Evolutionary conservation across 2,888 invertebrate species (phyloP).

Genomic region (Meta bourneti): DNA sequence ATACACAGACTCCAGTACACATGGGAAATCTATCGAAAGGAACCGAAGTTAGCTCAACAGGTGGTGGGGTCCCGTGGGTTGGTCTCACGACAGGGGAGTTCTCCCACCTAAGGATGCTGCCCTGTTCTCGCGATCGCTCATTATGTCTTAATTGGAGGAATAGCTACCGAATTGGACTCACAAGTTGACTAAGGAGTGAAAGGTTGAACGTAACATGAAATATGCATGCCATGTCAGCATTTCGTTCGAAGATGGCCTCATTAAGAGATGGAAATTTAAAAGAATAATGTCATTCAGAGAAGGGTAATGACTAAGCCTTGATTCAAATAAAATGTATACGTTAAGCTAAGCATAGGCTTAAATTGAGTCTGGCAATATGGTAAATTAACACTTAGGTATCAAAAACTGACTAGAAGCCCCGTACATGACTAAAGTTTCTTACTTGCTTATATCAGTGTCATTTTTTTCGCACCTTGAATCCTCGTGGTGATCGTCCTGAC

Average conservation of each 20-base stretch:
- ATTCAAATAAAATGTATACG: background rate
- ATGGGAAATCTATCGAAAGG: too few relatives aligned
- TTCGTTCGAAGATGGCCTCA: background rate
- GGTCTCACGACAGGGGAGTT: too few relatives aligned
- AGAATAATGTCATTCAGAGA: background rate
- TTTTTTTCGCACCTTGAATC: too few relatives aligned
- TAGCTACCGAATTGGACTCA: background rate
- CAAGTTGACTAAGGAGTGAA: background rate
- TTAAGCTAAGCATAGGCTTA: background rate
- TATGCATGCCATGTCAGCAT: background rate
- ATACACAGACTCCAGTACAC: too few relatives aligned
- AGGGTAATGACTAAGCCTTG: background rate
- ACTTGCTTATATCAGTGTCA: too few relatives aligned
- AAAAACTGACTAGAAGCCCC: background rate
- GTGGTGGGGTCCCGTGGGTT: too few relatives aligned
- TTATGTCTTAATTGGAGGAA: constrained; percentile 24
- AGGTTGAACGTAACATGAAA: constrained; percentile 18
- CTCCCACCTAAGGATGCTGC: too few relatives aligned
- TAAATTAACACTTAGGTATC: background rate
- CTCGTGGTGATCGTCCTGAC: too few relatives aligned
- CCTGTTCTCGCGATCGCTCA: background rate
- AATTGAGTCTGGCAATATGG: background rate
- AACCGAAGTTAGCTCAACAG: too few relatives aligned
- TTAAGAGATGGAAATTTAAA: background rate
- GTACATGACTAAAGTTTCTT: background rate